These are phyloP conservation scores for Pluvianellus socialis DNA, from an alignment of 2,113 vertebrate genomes.

Conservation along the genomic window DNA sequence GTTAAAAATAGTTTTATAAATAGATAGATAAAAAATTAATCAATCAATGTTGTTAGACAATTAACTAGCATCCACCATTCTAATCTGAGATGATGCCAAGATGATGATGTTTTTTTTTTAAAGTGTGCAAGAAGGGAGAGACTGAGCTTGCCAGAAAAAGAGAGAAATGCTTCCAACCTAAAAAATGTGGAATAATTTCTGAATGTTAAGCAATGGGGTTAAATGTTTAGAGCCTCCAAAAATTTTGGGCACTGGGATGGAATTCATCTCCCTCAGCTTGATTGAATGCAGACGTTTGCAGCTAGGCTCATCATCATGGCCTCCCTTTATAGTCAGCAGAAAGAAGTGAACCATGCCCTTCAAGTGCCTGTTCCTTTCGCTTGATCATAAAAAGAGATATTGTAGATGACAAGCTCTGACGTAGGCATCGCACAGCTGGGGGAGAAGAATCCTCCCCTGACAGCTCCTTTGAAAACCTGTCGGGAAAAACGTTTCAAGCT, in stretches of 20 bases:
- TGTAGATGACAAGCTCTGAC: conserved; percentile 45
- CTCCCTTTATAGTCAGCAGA: conserved; percentile 43
- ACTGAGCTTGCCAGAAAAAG: conserved; percentile 34
- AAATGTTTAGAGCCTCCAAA: conserved; percentile 33
- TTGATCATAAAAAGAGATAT: conserved; percentile 31
- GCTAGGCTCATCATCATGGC: background rate
- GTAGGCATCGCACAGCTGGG: background rate
- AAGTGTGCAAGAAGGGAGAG: background rate
- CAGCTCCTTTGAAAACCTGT: conserved; percentile 22
- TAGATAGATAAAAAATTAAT: conserved; percentile 44
- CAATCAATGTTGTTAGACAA: conserved; percentile 25
- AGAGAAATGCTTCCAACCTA: conserved; percentile 23
- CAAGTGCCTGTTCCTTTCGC: conserved; percentile 6
- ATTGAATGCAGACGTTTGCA: conserved; percentile 42
- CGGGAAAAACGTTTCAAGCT: background rate
- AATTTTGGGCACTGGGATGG: background rate
- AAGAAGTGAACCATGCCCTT: conserved; percentile 44
- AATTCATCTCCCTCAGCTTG: conserved; percentile 26
- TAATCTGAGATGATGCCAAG: conserved; percentile 17
- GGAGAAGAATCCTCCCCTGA: conserved; percentile 11
- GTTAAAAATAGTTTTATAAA: conserved; percentile 21
- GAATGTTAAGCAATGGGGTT: conserved; percentile 42
- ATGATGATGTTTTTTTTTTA: background rate
- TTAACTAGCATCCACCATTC: conserved; percentile 6
- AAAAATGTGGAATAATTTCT: conserved; percentile 35